These are phyloP conservation scores for Syrista parreyssii DNA, from an alignment of 2,888 invertebrate genomes.

Conservation along the genomic window DNA sequence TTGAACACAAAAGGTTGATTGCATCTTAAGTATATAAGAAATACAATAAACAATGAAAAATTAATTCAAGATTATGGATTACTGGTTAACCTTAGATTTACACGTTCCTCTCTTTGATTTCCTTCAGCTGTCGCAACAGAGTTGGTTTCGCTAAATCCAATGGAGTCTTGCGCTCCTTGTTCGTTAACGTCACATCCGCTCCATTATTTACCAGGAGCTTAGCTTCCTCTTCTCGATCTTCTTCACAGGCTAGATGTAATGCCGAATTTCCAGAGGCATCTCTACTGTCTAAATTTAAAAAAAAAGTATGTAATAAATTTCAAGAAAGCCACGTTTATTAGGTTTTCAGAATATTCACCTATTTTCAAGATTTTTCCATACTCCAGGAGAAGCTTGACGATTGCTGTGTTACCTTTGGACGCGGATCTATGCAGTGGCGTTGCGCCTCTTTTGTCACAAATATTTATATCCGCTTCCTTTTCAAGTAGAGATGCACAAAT, in stretches of 20 bases:
- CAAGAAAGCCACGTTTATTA: background rate
- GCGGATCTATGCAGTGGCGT: constrained; percentile 85
- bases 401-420: constrained; percentile 77
- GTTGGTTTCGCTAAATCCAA: constrained; percentile 68
- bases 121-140: constrained; percentile 40
- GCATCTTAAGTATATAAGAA: constrained; percentile 49
- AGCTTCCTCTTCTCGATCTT: constrained; percentile 77
- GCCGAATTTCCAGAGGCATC: constrained; percentile 83
- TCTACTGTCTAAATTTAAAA: constrained; percentile 64
- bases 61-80: constrained; percentile 15
- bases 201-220: constrained; percentile 75
- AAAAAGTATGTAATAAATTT: background rate
- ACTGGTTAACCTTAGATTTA: constrained; percentile 1
- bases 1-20: constrained; percentile 48
- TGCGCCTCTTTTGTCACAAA: constrained; percentile 75
- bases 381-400: constrained; percentile 76
- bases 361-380: constrained; percentile 68
- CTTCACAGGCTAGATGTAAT: constrained; percentile 86
- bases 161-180: constrained; percentile 77
- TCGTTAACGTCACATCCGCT: constrained; percentile 71
- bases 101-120: constrained; percentile 27
- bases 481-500: constrained; percentile 76
- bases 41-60: constrained; percentile 48
- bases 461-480: constrained; percentile 77
- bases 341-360: constrained; percentile 38